Percentiles rank a stretch among this genome's conserved stretches.
These are phyloP conservation scores for Dinocampus coccinellae DNA, from an alignment of 2,888 invertebrate genomes.

Conservation along the genomic window DNA sequence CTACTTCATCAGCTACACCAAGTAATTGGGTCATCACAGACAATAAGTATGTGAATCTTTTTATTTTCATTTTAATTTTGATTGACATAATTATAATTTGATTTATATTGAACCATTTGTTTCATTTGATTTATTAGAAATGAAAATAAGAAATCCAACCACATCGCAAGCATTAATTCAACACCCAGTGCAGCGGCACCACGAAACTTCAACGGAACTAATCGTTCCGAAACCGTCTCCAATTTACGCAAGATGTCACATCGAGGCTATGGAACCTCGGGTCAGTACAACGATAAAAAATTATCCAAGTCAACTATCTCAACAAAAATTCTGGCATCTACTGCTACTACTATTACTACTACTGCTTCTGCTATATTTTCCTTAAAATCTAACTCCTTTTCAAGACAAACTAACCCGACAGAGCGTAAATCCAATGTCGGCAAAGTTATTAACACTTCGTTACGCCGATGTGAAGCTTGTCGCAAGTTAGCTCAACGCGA, in stretches of 20 bases:
- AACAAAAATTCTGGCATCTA: background rate
- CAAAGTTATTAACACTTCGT: constrained; percentile 1
- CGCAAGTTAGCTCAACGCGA: constrained; percentile 17
- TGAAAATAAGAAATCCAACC: constrained; percentile 43
- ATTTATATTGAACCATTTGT: constrained; percentile 21
- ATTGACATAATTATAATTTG: background rate
- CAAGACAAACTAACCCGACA: constrained; percentile 29
- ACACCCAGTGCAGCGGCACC: constrained; percentile 64
- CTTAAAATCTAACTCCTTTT: constrained; percentile 23
- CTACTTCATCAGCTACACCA: constrained; percentile 55
- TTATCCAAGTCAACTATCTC: constrained; percentile 22
- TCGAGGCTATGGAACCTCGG: constrained; percentile 78
- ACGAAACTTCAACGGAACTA: constrained; percentile 65
- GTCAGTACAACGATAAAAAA: constrained; percentile 53
- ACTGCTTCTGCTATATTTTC: constrained; percentile 3
- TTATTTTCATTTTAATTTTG: constrained; percentile 18
- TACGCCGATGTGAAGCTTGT: constrained; percentile 34
- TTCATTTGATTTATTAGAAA: constrained; percentile 31
- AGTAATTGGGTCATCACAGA: constrained; percentile 67
- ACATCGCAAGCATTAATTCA: constrained; percentile 33
- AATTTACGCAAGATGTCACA: constrained; percentile 80
- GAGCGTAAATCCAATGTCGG: background rate
- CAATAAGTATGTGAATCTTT: constrained; percentile 54
- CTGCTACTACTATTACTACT: background rate
- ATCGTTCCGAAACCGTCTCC: constrained; percentile 71